Conservation (phyloP, 2,113 vertebrate species). For the Phylloscopus whistleri region DNA sequence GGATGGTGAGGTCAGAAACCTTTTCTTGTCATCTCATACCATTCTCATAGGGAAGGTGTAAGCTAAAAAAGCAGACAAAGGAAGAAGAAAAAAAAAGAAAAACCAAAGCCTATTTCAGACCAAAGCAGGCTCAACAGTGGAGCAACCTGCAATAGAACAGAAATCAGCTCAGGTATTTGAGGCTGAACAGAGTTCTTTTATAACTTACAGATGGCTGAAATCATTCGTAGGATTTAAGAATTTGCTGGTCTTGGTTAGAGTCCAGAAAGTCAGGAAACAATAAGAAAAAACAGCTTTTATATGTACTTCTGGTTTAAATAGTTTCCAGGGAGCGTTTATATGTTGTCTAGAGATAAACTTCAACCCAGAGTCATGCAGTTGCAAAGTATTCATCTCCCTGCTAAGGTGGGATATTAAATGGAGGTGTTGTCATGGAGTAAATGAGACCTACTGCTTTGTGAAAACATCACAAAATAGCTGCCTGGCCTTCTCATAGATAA, state of each 20-base stretch:
- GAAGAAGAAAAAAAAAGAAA: background rate
- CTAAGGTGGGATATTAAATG: background rate
- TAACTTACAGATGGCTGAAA: slow-evolving; percentile 44
- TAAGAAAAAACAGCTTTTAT: slow-evolving; percentile 36
- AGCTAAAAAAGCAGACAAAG: slow-evolving; percentile 21
- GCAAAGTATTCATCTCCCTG: background rate
- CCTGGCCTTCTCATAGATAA: background rate
- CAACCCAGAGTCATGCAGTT: background rate
- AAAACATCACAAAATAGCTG: background rate
- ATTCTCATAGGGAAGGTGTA: background rate
- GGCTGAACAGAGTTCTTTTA: slow-evolving; percentile 15
- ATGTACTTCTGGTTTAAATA: slow-evolving; percentile 19
- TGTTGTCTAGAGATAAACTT: background rate
- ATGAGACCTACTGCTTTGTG: background rate
- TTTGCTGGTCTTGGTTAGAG: slow-evolving; percentile 38
- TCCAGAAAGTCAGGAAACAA: slow-evolving; percentile 53
- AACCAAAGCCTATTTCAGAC: background rate
- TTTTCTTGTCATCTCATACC: background rate
- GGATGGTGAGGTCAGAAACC: background rate
- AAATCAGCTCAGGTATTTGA: background rate
- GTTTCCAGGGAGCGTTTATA: background rate
- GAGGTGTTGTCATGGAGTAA: background rate
- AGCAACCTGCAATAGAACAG: background rate
- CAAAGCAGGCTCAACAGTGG: background rate
- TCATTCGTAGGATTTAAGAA: slow-evolving; percentile 36